Conservation (phyloP, 1,140 invertebrate species). For the Thaumatotibia leucotreta region DNA sequence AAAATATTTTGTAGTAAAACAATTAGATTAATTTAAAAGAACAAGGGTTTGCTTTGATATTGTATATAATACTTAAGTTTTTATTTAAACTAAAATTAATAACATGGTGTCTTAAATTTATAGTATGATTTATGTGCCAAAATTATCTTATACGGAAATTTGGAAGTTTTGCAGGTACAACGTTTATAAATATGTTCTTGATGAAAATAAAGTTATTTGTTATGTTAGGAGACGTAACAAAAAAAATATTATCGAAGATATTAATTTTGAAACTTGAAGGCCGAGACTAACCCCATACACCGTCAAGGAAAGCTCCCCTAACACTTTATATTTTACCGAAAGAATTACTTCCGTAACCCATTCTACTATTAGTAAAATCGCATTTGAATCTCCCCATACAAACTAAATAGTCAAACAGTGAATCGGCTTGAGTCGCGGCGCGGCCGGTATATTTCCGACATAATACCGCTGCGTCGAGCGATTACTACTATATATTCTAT, state of each 20-base stretch:
- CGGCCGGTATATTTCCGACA: slow-evolving; percentile 76
- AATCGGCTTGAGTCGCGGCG: slow-evolving; percentile 67
- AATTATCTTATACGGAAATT: neutral
- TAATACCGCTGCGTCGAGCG: slow-evolving; percentile 77
- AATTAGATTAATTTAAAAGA: too few species aligned
- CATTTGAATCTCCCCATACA: slow-evolving; percentile 72
- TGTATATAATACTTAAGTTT: too few species aligned
- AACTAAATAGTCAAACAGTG: slow-evolving; percentile 70
- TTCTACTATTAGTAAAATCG: slow-evolving; percentile 63
- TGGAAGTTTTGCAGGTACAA: neutral
- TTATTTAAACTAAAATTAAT: too few species aligned
- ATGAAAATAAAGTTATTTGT: neutral
- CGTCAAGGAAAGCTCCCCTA: slow-evolving; percentile 61
- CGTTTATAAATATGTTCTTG: neutral
- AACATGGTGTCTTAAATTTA: neutral
- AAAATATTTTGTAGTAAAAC: too few species aligned
- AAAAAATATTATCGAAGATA: slow-evolving; percentile 20
- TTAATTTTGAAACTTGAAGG: slow-evolving; percentile 39
- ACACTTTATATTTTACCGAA: slow-evolving; percentile 65
- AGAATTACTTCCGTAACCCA: slow-evolving; percentile 57
- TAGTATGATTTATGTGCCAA: neutral
- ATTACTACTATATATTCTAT: slow-evolving; percentile 77
- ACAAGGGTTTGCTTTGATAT: too few species aligned
- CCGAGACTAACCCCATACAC: slow-evolving; percentile 52
- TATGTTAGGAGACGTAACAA: slow-evolving; percentile 7